Evolutionary conservation across 2,888 invertebrate genomes (phyloP).

Genomic region (Aproaerema taeniolella): DNA sequence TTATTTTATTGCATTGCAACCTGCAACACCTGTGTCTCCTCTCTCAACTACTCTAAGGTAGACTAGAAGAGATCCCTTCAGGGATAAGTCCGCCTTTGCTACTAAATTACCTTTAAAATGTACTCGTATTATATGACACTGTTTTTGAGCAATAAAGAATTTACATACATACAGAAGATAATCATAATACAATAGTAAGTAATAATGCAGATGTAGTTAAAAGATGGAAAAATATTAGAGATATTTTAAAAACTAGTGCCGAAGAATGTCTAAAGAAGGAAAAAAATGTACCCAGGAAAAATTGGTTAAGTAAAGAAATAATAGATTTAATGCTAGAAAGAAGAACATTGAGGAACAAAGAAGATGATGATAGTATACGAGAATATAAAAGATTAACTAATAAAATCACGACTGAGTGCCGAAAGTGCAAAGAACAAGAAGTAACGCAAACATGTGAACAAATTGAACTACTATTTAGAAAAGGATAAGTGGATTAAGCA

Average conservation of each 20-base stretch:
- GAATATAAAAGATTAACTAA: constrained; percentile 9
- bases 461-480: not conserved
- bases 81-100: too few species aligned
- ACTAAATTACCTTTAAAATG: too few species aligned
- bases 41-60: too few species aligned
- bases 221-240: constrained; percentile 3
- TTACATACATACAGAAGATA: too few species aligned
- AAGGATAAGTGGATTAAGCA: constrained; percentile 7
- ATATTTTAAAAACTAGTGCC: constrained; percentile 3
- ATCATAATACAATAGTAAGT: too few species aligned
- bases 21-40: too few species aligned
- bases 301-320: constrained; percentile 4
- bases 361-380: not conserved
- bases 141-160: too few species aligned
- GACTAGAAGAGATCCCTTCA: too few species aligned
- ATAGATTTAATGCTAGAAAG: constrained; percentile 8
- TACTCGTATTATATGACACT: too few species aligned
- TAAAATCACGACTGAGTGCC: constrained; percentile 5
- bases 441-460: not conserved
- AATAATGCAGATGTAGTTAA: not conserved
- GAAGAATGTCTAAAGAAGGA: constrained; percentile 3
- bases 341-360: constrained; percentile 2
- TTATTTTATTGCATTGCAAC: too few species aligned
- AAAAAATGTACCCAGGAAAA: constrained; percentile 3
- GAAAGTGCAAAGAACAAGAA: not conserved